phyloP scores from a whole-genome alignment of 53 echinoderm and acorn worm genomes.

The Actinopyga echinites region DNA sequence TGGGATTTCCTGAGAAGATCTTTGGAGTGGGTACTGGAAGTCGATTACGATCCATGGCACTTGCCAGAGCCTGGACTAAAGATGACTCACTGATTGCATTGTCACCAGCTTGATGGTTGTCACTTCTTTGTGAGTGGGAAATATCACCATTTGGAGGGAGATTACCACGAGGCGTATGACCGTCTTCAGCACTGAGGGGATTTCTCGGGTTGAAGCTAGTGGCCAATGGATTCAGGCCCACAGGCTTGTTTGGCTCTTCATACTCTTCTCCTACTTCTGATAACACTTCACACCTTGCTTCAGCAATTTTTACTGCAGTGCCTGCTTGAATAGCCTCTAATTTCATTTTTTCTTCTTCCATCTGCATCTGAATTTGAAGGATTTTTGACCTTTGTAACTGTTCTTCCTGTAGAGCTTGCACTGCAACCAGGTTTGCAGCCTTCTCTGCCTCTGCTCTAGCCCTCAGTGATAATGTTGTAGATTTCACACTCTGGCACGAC shows the following conservation, averaged over 20 bases:
- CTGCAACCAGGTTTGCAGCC: not conserved
- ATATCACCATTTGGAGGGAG: not conserved
- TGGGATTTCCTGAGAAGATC: slow-evolving; percentile 37
- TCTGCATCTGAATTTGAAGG: not conserved
- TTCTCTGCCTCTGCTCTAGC: not conserved
- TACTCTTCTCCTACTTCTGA: not conserved
- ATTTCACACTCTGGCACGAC: not conserved
- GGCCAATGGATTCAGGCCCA: not conserved
- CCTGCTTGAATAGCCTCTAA: not conserved
- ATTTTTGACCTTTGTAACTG: slow-evolving; percentile 3
- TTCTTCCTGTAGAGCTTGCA: not conserved
- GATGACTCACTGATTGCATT: not conserved
- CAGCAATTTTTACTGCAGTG: slow-evolving; percentile 6
- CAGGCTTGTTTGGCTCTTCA: not conserved
- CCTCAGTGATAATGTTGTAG: not conserved
- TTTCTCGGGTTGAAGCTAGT: not conserved
- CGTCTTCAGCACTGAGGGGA: not conserved
- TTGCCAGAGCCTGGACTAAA: slow-evolving; percentile 15
- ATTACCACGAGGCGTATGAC: not conserved
- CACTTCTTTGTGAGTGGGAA: not conserved
- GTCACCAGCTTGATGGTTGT: not conserved
- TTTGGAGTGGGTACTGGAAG: slow-evolving; percentile 35
- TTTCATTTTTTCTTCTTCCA: slow-evolving; percentile 16
- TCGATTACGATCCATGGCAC: slow-evolving; percentile 24
- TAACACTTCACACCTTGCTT: not conserved